Evolutionary conservation across 2,888 invertebrate species (phyloP), one percentile per base, ranked within the genome.

Genomic region (Helicoverpa assulta): DNA sequence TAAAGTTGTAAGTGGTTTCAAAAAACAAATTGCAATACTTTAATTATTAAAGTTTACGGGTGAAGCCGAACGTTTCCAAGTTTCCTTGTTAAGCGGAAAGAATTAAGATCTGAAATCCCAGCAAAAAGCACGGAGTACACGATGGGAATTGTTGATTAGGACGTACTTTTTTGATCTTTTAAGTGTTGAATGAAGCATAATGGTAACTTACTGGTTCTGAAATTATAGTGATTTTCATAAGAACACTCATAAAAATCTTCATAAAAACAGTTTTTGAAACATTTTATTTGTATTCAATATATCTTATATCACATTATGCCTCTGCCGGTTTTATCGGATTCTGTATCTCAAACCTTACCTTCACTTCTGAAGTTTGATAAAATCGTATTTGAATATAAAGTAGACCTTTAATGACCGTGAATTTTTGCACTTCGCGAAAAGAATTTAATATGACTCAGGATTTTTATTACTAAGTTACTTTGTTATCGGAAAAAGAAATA

Each of bases 21-120:
- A 72, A 77, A 82, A 73, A 77, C 71, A 83, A 83, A 84, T 80
- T 83, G 76, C 79, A 81, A 76, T 78, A 63, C 79, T 85, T 84
- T 87, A 84, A 86, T 87, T 87, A 86, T 87, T 87, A 83, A 84
- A 86, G 77, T 84, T 78, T 61, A 75, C 62, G 63, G 70, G 62
- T 74, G 78, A 82, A 81, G 70, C 55, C 57, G 52, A 80, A 80
- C 66, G 74, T 66, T 79, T 78, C 72, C 33, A 86, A 87, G 80
- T 88, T 86, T 76, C 50, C 82, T 86, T 86, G 83, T 87, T 84
- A 82, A 74, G 70, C 65, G 65, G 69, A 79, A 83, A 81, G 80
- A 86, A 85, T 83, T 79, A 81, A 83, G 77, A 76, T 75, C 78
- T 81, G 61, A 73, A 85, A 76, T 82, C 82, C 73, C 70, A 10